Percentiles rank a stretch among this genome's conserved stretches.
phyloP scores from a whole-genome alignment of 2,797 vertebrate species.

The Enteromius paludinosus region DNA sequence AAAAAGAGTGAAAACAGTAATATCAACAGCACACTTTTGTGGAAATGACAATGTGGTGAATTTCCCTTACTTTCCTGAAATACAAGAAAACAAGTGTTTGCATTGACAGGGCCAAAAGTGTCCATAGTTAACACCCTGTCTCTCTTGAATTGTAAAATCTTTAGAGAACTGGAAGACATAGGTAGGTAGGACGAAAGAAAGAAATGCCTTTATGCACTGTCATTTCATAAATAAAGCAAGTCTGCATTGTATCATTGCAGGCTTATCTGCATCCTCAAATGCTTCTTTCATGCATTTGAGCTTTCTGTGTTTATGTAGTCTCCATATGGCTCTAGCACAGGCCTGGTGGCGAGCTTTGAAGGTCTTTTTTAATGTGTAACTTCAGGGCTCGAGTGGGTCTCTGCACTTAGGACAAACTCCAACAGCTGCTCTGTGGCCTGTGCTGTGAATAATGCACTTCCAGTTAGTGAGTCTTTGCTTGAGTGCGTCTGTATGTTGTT shows the following conservation, averaged over 20 bases:
- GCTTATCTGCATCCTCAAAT: slow-evolving; percentile 49
- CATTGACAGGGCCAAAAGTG: neutral
- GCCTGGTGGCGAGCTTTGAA: slow-evolving; percentile 56
- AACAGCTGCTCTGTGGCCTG: slow-evolving; percentile 54
- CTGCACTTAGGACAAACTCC: slow-evolving; percentile 52
- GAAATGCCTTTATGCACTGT: neutral
- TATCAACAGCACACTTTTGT: neutral
- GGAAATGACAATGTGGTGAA: neutral
- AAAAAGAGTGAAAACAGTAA: neutral
- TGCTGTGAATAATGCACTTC: slow-evolving; percentile 37
- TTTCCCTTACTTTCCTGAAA: neutral
- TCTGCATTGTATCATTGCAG: slow-evolving; percentile 45
- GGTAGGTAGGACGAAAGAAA: neutral
- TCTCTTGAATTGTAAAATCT: slow-evolving; percentile 23
- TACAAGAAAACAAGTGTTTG: neutral
- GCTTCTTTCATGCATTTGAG: slow-evolving; percentile 51
- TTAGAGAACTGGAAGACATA: neutral
- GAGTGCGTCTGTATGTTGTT: slow-evolving; percentile 35
- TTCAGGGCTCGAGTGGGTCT: slow-evolving; percentile 41
- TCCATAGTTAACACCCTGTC: neutral
- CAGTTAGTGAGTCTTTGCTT: slow-evolving; percentile 19
- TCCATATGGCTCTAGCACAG: slow-evolving; percentile 53
- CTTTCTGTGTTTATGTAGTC: slow-evolving; percentile 49
- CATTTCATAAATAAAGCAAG: slow-evolving; percentile 39
- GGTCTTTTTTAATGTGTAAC: slow-evolving; percentile 49